Evolutionary conservation across 2,888 invertebrate genomes (phyloP).

Genomic region (Helicoverpa assulta): DNA sequence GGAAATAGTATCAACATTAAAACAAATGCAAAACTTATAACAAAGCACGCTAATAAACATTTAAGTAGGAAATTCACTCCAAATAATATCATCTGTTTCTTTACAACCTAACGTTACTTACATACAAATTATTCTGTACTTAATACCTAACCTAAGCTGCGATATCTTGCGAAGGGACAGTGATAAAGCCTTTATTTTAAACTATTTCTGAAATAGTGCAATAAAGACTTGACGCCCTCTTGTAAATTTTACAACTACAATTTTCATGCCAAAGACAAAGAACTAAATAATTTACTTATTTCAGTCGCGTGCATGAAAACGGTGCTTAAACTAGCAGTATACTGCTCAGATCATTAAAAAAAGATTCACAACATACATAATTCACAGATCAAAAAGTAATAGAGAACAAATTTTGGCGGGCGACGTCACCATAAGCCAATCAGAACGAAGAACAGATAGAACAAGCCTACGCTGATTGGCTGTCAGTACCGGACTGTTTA

Average conservation of each 20-base stretch:
- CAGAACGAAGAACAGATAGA: constrained; percentile 67
- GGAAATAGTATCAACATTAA: constrained; percentile 69
- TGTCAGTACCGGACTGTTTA: constrained; percentile 65
- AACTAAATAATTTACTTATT: constrained; percentile 5
- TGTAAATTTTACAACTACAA: constrained; percentile 29
- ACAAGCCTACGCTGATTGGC: constrained; percentile 72
- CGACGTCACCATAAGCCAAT: constrained; percentile 75
- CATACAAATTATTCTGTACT: constrained; percentile 80
- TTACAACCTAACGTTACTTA: constrained; percentile 82
- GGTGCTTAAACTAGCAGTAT: constrained; percentile 32
- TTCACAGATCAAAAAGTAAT: constrained; percentile 62
- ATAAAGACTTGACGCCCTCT: constrained; percentile 79
- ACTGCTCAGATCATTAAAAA: constrained; percentile 50
- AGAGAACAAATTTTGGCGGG: constrained; percentile 72
- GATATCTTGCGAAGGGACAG: constrained; percentile 69
- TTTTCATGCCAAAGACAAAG: constrained; percentile 26
- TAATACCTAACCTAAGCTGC: constrained; percentile 77
- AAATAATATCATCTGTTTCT: constrained; percentile 79
- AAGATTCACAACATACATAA: constrained; percentile 63
- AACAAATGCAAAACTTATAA: constrained; percentile 70
- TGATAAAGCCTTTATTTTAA: constrained; percentile 77
- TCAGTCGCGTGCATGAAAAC: constrained; percentile 26
- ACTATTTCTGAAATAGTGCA: constrained; percentile 88
- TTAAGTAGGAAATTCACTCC: constrained; percentile 74
- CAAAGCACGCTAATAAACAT: constrained; percentile 75